Conservation (phyloP, 1,140 invertebrate genomes). For the Ceratina australensis region DNA sequence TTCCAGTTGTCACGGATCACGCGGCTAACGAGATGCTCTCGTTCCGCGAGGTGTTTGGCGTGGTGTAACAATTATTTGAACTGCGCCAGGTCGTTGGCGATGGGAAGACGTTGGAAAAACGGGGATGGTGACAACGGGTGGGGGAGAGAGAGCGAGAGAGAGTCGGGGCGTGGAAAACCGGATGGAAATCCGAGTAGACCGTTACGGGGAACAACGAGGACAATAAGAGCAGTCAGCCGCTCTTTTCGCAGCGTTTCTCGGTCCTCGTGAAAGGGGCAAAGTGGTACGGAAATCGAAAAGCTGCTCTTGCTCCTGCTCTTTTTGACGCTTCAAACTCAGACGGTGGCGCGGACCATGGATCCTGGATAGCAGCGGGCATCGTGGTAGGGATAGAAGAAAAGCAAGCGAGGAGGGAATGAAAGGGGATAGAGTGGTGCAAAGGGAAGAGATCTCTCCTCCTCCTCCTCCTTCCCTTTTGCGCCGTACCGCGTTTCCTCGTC, state of each 20-base stretch:
- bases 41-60: constrained; percentile 56
- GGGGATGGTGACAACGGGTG: too few species aligned
- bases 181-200: constrained; percentile 57
- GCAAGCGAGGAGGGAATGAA: neutral
- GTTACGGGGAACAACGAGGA: constrained; percentile 50
- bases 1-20: constrained; percentile 38
- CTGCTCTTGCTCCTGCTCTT: constrained; percentile 37
- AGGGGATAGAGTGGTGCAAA: neutral
- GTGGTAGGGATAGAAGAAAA: neutral
- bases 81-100: constrained; percentile 19
- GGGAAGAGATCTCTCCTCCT: neutral
- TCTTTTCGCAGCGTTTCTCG: constrained; percentile 40
- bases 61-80: constrained; percentile 58
- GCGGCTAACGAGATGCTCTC: constrained; percentile 57
- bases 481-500: neutral
- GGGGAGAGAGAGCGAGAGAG: constrained; percentile 2
- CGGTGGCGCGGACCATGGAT: neutral
- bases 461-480: too few species aligned
- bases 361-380: neutral
- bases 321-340: constrained; percentile 19
- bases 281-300: constrained; percentile 41
- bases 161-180: constrained; percentile 25
- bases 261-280: constrained; percentile 26
- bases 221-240: constrained; percentile 58
- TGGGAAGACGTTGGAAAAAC: constrained; percentile 19